Base-by-base conservation (phyloP, 2,888 invertebrate species). In the Lepeophtheirus nordmannii region DNA sequence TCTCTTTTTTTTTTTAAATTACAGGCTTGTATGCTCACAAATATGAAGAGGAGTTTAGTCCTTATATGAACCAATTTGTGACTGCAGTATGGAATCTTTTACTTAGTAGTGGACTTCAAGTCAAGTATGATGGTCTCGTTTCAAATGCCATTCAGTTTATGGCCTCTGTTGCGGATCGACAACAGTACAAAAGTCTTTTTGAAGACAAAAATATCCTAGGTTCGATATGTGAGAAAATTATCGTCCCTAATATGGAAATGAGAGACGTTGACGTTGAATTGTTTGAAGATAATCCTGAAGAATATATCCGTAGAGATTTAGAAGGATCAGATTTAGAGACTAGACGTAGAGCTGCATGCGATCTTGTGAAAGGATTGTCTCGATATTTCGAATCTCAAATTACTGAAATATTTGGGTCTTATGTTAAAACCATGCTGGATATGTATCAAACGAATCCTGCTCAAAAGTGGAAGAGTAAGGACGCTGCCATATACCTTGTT, bases 311-410 rank as follows among this genome's bases (percentile, higher is more conserved):
- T 5, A 80, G 93, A 39, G 98, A 98, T 77, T 91, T 99, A 69
- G 98, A 98, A 78, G 97, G 97, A 9, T 93, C 94, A 10, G 98
- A 99, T 77, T 87, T 94, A 68, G 96, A 96, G 75, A 98, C 98
- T 0, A 80, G 98, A 63, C 81, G 98, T 30, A 81, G 97, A 69
- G 90, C 98, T 30, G 96, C 97, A 59, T 94, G 96, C 78, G 97
- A 99, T 80, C 81, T 98, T 66, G 96, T 98, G 23, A 87, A 88
- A 74, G 87, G 92, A 0, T 79, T 99, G 1, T 88, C 90, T 23
- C 82, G 84, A 71, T 86, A 87, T 73, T 93, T 90, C 75, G 93
- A 93, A 75, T 81, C 82, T 59, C 85, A 86, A 74, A 90, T 92
- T 73, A 87, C 89, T 78, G 82, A 83, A 70, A 88, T 90, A 69